Evolutionary conservation across 2,888 invertebrate genomes (phyloP), one percentile per base, ranked within the genome.

Genomic region (Dusona sp.): DNA sequence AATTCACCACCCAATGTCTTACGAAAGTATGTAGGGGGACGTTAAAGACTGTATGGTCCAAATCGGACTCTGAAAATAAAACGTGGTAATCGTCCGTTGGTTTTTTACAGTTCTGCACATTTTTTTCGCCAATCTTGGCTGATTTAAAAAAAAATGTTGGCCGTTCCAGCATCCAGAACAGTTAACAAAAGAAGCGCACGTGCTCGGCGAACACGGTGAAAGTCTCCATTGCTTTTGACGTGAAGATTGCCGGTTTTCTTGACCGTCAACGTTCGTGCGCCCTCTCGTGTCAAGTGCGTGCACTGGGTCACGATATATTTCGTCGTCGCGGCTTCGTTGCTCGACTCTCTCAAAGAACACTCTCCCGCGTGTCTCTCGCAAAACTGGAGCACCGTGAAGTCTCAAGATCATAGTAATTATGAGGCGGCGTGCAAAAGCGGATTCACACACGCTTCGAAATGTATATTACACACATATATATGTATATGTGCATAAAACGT

Each of bases 341-440:
- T 19, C 19, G 79, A 51, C 73, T 74, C 68, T 54, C 68, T 25
- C 75, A 45, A 36, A 54, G 54, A 78, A 65, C 33, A 73, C 54
- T 87, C 87, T 87, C 89, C 57, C 36, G 88, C 86, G 65, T 82
- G 84, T 83, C 87, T 84, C 87, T 80, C 77, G 80, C 86, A 89
- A 90, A 92, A 92, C 89, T 92, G 92, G 92, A 91, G 92, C 92
- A 92, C 89, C 89, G 89, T 90, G 90, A 91, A 90, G 89, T 79
- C 87, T 88, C 85, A 83, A 88, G 90, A 92, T 92, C 90, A 92
- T 91, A 92, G 92, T 92, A 92, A 92, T 92, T 92, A 92, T 88
- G 89, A 88, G 88, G 89, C 83, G 88, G 86, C 90, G 90, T 89
- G 90, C 89, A 90, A 91, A 82, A 92, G 88, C 91, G 87, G 89